Evolutionary conservation across 1,140 invertebrate species (phyloP).

Genomic region (Mizuhopecten yessoensis): DNA sequence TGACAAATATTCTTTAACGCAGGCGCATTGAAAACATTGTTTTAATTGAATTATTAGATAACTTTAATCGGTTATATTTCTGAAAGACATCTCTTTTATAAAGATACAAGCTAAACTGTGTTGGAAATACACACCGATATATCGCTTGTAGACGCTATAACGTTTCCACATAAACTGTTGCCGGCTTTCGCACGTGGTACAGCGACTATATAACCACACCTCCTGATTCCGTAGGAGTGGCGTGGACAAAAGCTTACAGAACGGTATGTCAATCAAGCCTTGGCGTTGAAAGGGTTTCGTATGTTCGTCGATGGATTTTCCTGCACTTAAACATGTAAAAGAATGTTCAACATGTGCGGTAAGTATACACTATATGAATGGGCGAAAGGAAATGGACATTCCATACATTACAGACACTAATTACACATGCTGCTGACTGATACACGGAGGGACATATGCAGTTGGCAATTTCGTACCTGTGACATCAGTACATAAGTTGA

Average conservation of each 20-base stretch:
- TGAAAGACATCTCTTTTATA: too few relatives aligned
- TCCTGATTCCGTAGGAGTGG: not conserved
- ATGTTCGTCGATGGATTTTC: not conserved
- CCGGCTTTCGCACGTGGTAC: not conserved
- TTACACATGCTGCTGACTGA: not conserved
- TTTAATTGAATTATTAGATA: too few relatives aligned
- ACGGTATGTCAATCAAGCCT: not conserved
- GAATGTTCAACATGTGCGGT: not conserved
- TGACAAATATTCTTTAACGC: too few relatives aligned
- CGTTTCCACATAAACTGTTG: not conserved
- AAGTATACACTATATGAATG: not conserved
- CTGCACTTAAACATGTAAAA: conserved; percentile 16
- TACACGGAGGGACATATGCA: not conserved
- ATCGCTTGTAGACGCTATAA: too few relatives aligned
- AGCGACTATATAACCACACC: not conserved
- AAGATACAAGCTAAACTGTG: too few relatives aligned
- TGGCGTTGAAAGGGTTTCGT: not conserved
- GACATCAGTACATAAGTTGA: too few relatives aligned
- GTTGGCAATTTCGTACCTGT: too few relatives aligned
- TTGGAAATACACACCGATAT: too few relatives aligned
- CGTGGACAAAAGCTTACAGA: not conserved
- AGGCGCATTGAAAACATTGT: too few relatives aligned
- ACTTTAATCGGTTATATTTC: too few relatives aligned
- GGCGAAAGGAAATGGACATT: not conserved
- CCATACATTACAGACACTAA: not conserved